Evolutionary conservation across 2,113 vertebrate species (phyloP), one percentile per base, ranked within the genome.

Genomic region (Phoenicopterus ruber): DNA sequence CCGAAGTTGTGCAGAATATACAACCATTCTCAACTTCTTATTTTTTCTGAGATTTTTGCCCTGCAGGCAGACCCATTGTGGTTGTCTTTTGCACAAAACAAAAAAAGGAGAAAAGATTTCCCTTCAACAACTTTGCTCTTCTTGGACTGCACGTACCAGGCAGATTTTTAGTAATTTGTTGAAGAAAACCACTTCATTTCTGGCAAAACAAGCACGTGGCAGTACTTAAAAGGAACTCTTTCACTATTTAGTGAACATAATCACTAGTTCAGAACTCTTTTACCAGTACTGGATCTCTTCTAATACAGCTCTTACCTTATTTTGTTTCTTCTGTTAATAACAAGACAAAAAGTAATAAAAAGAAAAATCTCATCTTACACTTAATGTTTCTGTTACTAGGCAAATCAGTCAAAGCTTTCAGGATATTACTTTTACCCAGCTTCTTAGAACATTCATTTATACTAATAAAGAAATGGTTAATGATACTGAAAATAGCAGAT

Each of bases 381-480:
- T 96, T 94, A 82, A 96, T 94, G 69, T 97, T 97, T 96, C 93
- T 97, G 69, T 95, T 97, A 93, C 93, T 90, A 95, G 79, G 87
- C 52, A 93, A 95, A 98, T 95, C 88, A 95, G 71, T 96, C 97
- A 94, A 96, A 97, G 94, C 61, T 94, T 90, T 83, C 73, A 88
- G 67, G 67, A 31, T 94, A 96, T 96, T 97, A 85, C 92, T 97
- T 97, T 94, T 94, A 91, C 72, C 61, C 32, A 80, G 31, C 38
- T 82, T 96, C 77, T 94, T 93, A 86, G 66, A 96, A 88, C 95
- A 95, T 96, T 97, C 17, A 88, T 97, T 96, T 93, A 81, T 93
- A 76, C 55, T 93, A 94, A 96, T 80, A 73, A 83, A 97, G 84
- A 59, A 94, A 82, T 91, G 95, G 90, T 71, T 90, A 96, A 95